A percentile compares a stretch with the other conserved stretches of the same genome.
phyloP scores from a whole-genome alignment of 2,888 invertebrate species.

The Apodemia arnacis region DNA sequence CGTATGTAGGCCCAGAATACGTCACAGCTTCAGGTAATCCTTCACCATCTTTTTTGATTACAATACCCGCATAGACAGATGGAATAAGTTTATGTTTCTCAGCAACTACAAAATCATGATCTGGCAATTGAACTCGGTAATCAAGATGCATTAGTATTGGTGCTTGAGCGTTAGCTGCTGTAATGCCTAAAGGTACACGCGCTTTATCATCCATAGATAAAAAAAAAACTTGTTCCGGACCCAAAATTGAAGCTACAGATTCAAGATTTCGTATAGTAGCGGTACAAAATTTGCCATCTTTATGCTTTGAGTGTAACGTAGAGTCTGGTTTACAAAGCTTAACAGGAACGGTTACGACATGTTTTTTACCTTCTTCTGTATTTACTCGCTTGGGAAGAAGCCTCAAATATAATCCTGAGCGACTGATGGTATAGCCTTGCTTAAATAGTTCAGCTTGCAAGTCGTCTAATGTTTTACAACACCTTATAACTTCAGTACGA shows the following conservation, averaged over 20 bases:
- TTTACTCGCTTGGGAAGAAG: conserved; percentile 53
- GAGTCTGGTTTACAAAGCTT: conserved; percentile 61
- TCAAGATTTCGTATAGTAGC: conserved; percentile 55
- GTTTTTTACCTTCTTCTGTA: conserved; percentile 61
- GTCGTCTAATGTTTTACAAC: background rate
- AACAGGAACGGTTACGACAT: conserved; percentile 56
- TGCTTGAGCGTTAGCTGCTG: conserved; percentile 56
- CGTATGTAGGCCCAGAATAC: conserved; percentile 40
- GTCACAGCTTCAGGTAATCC: conserved; percentile 49
- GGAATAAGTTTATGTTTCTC: conserved; percentile 57
- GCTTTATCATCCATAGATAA: conserved; percentile 68
- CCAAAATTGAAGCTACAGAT: conserved; percentile 63
- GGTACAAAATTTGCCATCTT: conserved; percentile 54
- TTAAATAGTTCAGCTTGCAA: conserved; percentile 6
- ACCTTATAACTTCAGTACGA: background rate
- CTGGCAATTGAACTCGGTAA: conserved; percentile 49
- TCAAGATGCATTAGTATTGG: conserved; percentile 60
- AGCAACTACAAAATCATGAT: conserved; percentile 49
- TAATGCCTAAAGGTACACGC: conserved; percentile 52
- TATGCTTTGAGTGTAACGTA: conserved; percentile 40
- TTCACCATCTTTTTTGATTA: background rate
- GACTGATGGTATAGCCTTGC: conserved; percentile 53
- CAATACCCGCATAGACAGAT: conserved; percentile 48
- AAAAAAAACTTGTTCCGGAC: conserved; percentile 67
- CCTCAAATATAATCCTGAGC: conserved; percentile 55